A percentile compares a stretch with the other conserved stretches of the same genome.
These are phyloP conservation scores for Eurois occulta DNA, from an alignment of 2,888 invertebrate species.

Conservation along the genomic window DNA sequence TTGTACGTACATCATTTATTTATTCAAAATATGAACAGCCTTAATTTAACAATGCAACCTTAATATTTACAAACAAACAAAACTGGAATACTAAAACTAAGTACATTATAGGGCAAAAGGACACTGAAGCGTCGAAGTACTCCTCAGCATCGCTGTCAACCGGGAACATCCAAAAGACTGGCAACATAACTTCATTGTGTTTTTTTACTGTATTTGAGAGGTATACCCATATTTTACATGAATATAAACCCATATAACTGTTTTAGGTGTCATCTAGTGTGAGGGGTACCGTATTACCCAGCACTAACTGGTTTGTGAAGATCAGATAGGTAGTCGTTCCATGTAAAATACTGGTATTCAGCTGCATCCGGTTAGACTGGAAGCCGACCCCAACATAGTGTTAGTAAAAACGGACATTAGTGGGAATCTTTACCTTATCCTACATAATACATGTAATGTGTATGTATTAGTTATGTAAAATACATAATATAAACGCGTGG, in stretches of 20 bases:
- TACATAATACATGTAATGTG: neutral
- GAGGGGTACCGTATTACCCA: neutral
- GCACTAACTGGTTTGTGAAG: neutral
- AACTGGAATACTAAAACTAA: too few species aligned
- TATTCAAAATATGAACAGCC: too few species aligned
- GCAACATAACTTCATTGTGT: too few species aligned
- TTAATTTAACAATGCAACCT: too few species aligned
- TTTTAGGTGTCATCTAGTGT: too few species aligned
- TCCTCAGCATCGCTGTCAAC: too few species aligned
- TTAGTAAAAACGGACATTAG: neutral
- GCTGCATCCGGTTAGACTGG: neutral
- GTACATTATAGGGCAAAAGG: too few species aligned
- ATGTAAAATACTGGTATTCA: neutral
- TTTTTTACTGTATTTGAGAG: too few species aligned
- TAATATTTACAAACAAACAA: too few species aligned
- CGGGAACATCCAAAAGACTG: too few species aligned
- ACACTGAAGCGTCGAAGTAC: too few species aligned
- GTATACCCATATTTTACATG: neutral
- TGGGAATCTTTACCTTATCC: neutral
- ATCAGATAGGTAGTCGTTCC: neutral
- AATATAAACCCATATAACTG: neutral
- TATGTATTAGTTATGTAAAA: conserved; percentile 26
- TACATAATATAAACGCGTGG: conserved; percentile 26
- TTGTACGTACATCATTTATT: too few species aligned
- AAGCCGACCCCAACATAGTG: neutral